phyloP scores from a whole-genome alignment of 2,888 invertebrate species.

The Rhabditoides inermis region DNA sequence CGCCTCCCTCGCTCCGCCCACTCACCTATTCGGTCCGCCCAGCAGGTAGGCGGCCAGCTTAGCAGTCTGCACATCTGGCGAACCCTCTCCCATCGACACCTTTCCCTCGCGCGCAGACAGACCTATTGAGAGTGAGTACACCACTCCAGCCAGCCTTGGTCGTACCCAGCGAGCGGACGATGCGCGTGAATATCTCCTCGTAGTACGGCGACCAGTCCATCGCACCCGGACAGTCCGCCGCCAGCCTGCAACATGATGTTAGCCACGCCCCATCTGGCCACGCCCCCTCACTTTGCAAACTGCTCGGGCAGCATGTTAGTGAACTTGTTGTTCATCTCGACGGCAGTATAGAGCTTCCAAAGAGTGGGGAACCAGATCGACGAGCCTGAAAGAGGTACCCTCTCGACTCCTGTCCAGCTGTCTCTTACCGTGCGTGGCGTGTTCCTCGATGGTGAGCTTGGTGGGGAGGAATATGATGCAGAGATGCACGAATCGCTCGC shows the following conservation, averaged over 20 bases:
- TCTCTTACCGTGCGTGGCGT: no score
- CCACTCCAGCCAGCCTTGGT: no score
- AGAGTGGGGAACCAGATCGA: slow-evolving; percentile 20
- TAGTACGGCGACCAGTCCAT: slow-evolving; percentile 14
- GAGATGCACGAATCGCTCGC: no score
- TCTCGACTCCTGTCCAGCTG: background rate
- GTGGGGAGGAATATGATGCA: no score
- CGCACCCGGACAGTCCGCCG: no score
- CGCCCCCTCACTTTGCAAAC: slow-evolving; percentile 7
- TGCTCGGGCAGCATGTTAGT: slow-evolving; percentile 11
- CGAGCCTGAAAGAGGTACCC: no score
- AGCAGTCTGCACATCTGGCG: slow-evolving; percentile 3
- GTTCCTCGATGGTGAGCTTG: no score
- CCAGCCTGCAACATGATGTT: no score
- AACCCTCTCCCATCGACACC: slow-evolving; percentile 2
- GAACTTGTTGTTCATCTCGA: slow-evolving; percentile 31
- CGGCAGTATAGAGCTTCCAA: slow-evolving; percentile 21
- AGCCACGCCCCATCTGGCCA: no score
- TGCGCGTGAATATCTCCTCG: slow-evolving; percentile 21
- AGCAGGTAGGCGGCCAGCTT: slow-evolving; percentile 5
- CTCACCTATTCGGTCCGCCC: slow-evolving; percentile 8
- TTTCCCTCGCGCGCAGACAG: no score
- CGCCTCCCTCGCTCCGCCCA: no score
- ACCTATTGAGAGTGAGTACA: no score
- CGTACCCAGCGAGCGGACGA: slow-evolving; percentile 20